Conservation (phyloP, 2,888 invertebrate genomes). For the Lasioglossum vierecki region DNA sequence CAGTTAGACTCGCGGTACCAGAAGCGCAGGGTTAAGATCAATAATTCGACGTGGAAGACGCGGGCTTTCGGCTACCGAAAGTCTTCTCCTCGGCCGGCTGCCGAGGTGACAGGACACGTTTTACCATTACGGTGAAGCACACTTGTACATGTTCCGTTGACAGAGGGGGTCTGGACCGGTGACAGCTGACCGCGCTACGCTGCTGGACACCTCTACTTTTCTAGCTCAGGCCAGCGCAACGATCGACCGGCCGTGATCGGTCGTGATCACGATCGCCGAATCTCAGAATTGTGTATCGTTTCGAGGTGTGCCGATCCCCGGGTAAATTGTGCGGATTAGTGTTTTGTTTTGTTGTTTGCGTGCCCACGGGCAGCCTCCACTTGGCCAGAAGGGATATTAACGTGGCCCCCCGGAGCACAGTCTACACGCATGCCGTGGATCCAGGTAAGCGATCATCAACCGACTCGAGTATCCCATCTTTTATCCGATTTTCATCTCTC, state of each 20-base stretch:
- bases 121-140: background rate
- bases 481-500: slow-evolving; percentile 4
- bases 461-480: slow-evolving; percentile 26
- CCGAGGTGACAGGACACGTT: background rate
- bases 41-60: slow-evolving; percentile 58
- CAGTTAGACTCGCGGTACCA: slow-evolving; percentile 53
- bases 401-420: slow-evolving; percentile 59
- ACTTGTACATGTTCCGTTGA: background rate
- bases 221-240: background rate
- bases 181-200: slow-evolving; percentile 16
- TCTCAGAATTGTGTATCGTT: slow-evolving; percentile 20
- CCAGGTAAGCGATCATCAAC: slow-evolving; percentile 69
- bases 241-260: slow-evolving; percentile 17
- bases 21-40: slow-evolving; percentile 61
- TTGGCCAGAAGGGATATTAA: slow-evolving; percentile 49
- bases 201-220: background rate
- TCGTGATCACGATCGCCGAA: background rate
- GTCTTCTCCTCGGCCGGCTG: slow-evolving; percentile 28
- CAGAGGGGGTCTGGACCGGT: background rate
- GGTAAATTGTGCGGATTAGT: slow-evolving; percentile 44
- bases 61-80: slow-evolving; percentile 44
- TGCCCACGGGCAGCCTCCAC: slow-evolving; percentile 11
- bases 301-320: slow-evolving; percentile 29
- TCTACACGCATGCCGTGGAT: slow-evolving; percentile 79
- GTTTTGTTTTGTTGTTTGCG: slow-evolving; percentile 55